Conservation (phyloP, 2,797 vertebrate species). For the Tamandua tetradactyla region DNA sequence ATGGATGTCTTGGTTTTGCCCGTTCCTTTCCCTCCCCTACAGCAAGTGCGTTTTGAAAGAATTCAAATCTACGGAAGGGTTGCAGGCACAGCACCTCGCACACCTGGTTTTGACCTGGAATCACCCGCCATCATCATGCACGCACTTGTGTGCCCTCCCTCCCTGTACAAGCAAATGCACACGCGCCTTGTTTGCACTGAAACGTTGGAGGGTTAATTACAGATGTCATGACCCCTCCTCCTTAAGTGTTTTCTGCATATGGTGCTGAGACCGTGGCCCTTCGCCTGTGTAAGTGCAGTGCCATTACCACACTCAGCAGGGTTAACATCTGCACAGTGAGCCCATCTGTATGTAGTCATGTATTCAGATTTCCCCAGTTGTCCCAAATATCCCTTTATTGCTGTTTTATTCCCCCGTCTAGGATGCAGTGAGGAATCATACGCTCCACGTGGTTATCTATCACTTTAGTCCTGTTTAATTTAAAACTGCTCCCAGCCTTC, state of each 20-base stretch:
- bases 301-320: not conserved
- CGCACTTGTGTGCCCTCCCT: not conserved
- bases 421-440: not conserved
- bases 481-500: not conserved
- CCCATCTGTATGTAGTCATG: not conserved
- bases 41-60: constrained; percentile 34
- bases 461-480: not conserved
- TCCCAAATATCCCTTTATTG: not conserved
- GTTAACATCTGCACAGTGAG: not conserved
- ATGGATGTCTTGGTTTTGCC: not conserved
- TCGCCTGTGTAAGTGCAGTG: not conserved
- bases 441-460: not conserved
- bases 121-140: not conserved
- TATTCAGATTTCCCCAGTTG: not conserved
- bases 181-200: not conserved
- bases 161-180: not conserved
- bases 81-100: not conserved
- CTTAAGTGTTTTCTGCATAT: not conserved
- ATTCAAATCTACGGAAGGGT: not conserved
- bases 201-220: not conserved
- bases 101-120: not conserved
- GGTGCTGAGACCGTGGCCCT: not conserved
- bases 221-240: not conserved
- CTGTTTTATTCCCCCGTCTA: not conserved
- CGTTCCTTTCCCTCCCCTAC: not conserved